A percentile compares a stretch with the other conserved stretches of the same genome.
These are phyloP conservation scores for Anoplolepis gracilipes DNA, from an alignment of 1,140 invertebrate genomes.

Conservation along the genomic window DNA sequence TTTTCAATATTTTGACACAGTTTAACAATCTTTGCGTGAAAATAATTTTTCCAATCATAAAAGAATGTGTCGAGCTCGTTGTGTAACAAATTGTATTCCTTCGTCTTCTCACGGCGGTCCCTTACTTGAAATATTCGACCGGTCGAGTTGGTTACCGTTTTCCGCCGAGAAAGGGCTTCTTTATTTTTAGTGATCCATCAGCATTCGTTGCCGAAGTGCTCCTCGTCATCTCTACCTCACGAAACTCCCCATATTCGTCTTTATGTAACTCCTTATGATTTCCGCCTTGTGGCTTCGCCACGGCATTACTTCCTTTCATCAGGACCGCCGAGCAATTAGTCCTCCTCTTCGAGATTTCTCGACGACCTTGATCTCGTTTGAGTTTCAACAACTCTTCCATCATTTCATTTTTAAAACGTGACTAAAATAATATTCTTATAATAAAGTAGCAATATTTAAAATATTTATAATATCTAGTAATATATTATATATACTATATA, in stretches of 20 bases:
- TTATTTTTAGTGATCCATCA: conserved; percentile 67
- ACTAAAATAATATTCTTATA: neutral
- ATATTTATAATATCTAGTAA: no score
- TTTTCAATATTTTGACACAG: neutral
- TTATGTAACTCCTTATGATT: neutral
- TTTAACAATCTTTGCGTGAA: neutral
- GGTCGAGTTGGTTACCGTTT: conserved; percentile 47
- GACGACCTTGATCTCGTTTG: neutral
- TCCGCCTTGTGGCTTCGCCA: conserved; percentile 35
- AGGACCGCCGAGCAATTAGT: neutral
- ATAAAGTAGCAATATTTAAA: neutral
- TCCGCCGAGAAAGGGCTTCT: conserved; percentile 57
- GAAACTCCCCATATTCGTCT: neutral
- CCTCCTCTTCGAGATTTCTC: conserved; percentile 31
- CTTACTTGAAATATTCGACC: conserved; percentile 2
- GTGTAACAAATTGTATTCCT: neutral
- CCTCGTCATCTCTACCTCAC: neutral
- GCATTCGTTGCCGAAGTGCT: neutral
- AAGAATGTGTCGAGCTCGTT: neutral
- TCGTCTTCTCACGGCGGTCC: conserved; percentile 15
- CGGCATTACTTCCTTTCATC: conserved; percentile 36
- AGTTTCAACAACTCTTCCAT: neutral
- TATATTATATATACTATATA: neutral
- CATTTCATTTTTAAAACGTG: neutral
- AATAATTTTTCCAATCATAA: neutral